phyloP scores from a whole-genome alignment of 1,140 invertebrate species.

The Drosophila sechellia region DNA sequence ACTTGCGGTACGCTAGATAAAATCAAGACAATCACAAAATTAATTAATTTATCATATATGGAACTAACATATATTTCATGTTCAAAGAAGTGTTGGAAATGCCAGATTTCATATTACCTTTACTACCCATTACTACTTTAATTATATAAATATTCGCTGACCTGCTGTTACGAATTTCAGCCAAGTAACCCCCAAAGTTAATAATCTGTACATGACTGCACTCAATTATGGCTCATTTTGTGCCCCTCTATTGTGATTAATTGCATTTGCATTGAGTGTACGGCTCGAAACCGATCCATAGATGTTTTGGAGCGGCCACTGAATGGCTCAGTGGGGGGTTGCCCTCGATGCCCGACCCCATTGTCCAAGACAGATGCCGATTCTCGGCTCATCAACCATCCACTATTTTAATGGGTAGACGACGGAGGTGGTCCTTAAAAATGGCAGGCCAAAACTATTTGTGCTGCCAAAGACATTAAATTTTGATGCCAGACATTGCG shows the following conservation, averaged over 20 bases:
- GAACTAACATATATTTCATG: too few species aligned
- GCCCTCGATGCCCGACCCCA: constrained; percentile 1
- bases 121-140: too few species aligned
- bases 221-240: constrained; percentile 56
- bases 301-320: neutral
- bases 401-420: constrained; percentile 1
- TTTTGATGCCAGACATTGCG: constrained; percentile 64
- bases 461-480: constrained; percentile 76
- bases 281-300: neutral
- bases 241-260: constrained; percentile 50
- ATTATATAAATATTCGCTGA: neutral
- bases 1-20: constrained; percentile 92
- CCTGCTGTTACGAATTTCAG: constrained; percentile 15
- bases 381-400: constrained; percentile 28
- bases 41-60: too few species aligned
- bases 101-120: too few species aligned
- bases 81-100: too few species aligned
- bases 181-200: constrained; percentile 10
- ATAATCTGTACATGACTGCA: constrained; percentile 44
- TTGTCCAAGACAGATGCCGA: constrained; percentile 14
- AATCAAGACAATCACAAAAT: neutral
- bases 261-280: constrained; percentile 68
- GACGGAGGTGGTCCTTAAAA: constrained; percentile 52
- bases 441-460: constrained; percentile 69
- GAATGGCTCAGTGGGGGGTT: constrained; percentile 31